These are phyloP conservation scores for Sinohyriopsis cumingii DNA, from an alignment of 2,888 invertebrate species.

Conservation along the genomic window DNA sequence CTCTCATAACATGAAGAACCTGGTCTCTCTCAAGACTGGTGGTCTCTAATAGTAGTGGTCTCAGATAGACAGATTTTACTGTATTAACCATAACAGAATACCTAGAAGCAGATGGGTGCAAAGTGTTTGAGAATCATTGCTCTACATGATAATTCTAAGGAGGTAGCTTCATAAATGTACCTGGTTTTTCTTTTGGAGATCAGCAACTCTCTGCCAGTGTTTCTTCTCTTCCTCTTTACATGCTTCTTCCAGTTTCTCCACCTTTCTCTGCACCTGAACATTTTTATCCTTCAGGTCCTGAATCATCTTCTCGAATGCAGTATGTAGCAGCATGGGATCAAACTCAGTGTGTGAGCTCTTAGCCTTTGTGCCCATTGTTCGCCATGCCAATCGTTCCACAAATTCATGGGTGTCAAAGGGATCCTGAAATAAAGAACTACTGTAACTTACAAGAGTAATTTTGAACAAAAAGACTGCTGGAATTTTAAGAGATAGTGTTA, in stretches of 20 bases:
- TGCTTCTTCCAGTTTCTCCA: conserved; percentile 79
- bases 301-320: conserved; percentile 94
- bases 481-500: too few relatives aligned
- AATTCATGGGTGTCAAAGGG: conserved; percentile 98
- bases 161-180: conserved; percentile 70
- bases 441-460: background rate
- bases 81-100: too few relatives aligned
- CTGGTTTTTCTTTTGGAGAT: conserved; percentile 82
- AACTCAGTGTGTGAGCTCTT: conserved; percentile 83
- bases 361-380: conserved; percentile 83
- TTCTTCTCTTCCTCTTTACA: conserved; percentile 89
- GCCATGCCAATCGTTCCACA: conserved; percentile 95
- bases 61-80: too few relatives aligned
- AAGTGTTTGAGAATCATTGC: too few relatives aligned
- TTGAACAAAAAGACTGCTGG: too few relatives aligned
- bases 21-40: too few relatives aligned
- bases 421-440: conserved; percentile 78
- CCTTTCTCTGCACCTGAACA: conserved; percentile 56
- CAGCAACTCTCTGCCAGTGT: conserved; percentile 85
- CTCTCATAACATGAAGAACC: too few relatives aligned
- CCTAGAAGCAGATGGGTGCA: too few relatives aligned
- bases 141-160: too few relatives aligned
- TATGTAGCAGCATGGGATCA: conserved; percentile 89
- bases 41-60: too few relatives aligned
- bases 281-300: conserved; percentile 67